Conservation (phyloP, 2,113 vertebrate genomes). For the Catagonus wagneri region DNA sequence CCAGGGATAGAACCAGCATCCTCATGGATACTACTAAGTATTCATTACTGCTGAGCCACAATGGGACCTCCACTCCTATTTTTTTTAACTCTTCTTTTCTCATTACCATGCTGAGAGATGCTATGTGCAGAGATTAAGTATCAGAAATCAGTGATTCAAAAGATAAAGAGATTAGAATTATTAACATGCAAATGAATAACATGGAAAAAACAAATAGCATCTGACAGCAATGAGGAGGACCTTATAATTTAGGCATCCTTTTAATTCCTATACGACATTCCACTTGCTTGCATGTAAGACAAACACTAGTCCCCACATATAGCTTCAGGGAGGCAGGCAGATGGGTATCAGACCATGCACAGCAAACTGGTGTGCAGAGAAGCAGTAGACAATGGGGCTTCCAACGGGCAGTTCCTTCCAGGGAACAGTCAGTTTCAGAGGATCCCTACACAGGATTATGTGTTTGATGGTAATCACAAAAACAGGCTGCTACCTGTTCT, state of each 20-base stretch:
- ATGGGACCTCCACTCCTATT: background rate
- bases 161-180: background rate
- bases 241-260: background rate
- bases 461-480: background rate
- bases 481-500: constrained; percentile 34
- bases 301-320: background rate
- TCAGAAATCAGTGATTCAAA: background rate
- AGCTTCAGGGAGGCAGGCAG: background rate
- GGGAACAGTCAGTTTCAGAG: background rate
- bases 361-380: background rate
- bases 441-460: background rate
- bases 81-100: background rate
- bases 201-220: background rate
- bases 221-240: background rate
- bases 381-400: background rate
- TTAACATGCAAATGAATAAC: background rate
- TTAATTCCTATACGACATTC: background rate
- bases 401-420: background rate
- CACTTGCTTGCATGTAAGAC: background rate
- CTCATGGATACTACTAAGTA: no score
- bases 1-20: no score
- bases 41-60: no score
- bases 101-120: background rate
- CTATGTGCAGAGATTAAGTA: background rate
- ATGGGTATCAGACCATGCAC: background rate